Base-by-base conservation (phyloP, 2,888 invertebrate species). In the Lepidochrysops patricia region DNA sequence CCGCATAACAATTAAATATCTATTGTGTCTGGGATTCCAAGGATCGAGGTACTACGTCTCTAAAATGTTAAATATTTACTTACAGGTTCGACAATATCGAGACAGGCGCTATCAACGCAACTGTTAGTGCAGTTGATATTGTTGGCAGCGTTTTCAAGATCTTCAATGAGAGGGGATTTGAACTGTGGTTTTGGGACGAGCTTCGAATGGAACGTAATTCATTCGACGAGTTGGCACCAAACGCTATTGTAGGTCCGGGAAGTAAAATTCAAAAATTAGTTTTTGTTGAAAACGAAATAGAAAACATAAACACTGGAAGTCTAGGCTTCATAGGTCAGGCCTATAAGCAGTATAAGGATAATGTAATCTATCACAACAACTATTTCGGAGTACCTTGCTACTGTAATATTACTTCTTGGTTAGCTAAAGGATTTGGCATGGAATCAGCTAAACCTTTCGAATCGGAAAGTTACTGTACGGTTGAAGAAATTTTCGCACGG, bases 181-280 rank as follows among this genome's bases (percentile, higher is more conserved):
- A 89, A 25, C 77, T 95, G n/a, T 88, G 91, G 35, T 90, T 92
- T 6, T 94, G 93, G 92, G 93, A 92, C 71, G 90, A 82, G 68
- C 83, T 94, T 27, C 76, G 80, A 54, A 90, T 95, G 69, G 91
- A 92, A 66, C 85, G 91, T 68, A 95, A 94, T 73, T 89, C 91
- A 7, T 94, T 95, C 72, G 88, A 90, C 57, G 82, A 84, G 48
- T 75, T 94, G 23, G 89, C 90, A 26, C 67, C 83, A 1, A 82
- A 91, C 62, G 91, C 92, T 5, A 91, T 93, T 66, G 78, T 81
- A 1, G 86, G 87, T 6, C 82, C 80, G 19, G 84, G 76, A 69
- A 83, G 68, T 71, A 88, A 70, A 71, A 90, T 91, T n/a, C 93
- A 94, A 73, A 90, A 91, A 62, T 76, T 93, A 29, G 79, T 86